phyloP scores from a whole-genome alignment of 2,888 invertebrate species.

The Willowsia nigromaculata region DNA sequence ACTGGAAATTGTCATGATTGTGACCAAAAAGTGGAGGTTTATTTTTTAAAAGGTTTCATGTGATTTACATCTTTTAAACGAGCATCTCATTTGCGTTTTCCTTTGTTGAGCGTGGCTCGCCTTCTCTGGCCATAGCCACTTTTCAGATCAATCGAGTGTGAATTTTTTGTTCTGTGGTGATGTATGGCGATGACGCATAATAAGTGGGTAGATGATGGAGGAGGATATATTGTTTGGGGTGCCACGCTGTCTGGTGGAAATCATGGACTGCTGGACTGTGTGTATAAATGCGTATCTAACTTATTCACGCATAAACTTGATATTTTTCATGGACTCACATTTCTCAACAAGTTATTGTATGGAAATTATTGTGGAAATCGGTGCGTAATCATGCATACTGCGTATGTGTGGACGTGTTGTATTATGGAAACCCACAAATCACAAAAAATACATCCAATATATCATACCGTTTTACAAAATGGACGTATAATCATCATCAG shows the following conservation, averaged over 20 bases:
- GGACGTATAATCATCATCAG: background rate
- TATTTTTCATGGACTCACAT: conserved; percentile 34
- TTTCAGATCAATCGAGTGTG: conserved; percentile 71
- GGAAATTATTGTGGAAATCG: background rate
- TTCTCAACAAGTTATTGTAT: conserved; percentile 45
- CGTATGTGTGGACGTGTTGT: background rate
- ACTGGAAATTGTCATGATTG: background rate
- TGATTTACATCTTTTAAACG: conserved; percentile 57
- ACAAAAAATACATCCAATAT: background rate
- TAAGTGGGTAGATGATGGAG: background rate
- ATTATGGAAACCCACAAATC: conserved; percentile 24
- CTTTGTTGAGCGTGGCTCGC: background rate
- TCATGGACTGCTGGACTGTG: background rate
- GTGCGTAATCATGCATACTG: conserved; percentile 45
- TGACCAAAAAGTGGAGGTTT: conserved; percentile 10
- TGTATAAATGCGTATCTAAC: background rate
- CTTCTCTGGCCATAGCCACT: conserved; percentile 63
- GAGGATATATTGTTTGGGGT: background rate
- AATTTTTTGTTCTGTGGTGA: conserved; percentile 55
- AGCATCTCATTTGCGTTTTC: conserved; percentile 46
- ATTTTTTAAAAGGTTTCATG: conserved; percentile 5
- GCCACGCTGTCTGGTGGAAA: conserved; percentile 55
- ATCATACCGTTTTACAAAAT: background rate
- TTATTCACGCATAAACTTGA: background rate
- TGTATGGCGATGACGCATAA: conserved; percentile 58